Evolutionary conservation across 2,113 vertebrate species (phyloP).

Genomic region (Falco punctatus): DNA sequence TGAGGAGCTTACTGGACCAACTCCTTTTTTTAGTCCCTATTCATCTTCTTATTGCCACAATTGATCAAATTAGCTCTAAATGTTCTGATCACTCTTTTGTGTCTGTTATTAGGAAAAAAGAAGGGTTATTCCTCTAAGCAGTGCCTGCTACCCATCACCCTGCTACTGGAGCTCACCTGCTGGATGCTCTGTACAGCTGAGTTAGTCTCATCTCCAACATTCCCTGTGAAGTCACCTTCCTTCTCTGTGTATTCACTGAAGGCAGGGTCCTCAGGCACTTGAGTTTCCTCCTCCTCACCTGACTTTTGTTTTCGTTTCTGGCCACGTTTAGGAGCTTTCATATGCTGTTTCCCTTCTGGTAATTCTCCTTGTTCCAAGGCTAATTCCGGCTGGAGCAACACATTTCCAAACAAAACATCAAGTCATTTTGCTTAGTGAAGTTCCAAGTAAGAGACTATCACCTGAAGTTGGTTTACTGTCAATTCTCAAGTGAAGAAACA

Average conservation of each 20-base stretch:
- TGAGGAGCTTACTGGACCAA: not conserved
- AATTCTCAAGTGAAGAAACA: not conserved
- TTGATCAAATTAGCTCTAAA: not conserved
- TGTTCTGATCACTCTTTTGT: not conserved
- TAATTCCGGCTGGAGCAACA: constrained; percentile 79
- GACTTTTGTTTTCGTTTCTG: constrained; percentile 84
- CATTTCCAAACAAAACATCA: constrained; percentile 5
- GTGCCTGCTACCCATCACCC: not conserved
- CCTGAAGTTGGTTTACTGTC: not conserved
- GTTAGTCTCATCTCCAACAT: constrained; percentile 90
- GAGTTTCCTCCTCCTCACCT: constrained; percentile 74
- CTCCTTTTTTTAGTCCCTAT: not conserved
- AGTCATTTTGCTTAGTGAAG: not conserved
- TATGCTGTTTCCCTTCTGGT: constrained; percentile 77
- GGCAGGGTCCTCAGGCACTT: constrained; percentile 79
- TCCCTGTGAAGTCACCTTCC: constrained; percentile 76
- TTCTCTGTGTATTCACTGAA: constrained; percentile 83
- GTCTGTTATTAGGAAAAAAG: not conserved
- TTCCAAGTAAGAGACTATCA: not conserved
- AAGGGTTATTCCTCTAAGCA: not conserved
- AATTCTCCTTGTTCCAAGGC: constrained; percentile 84
- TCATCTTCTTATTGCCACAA: not conserved
- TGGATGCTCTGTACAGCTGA: constrained; percentile 97
- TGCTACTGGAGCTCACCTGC: constrained; percentile 78
- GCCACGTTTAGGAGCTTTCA: constrained; percentile 71